Evolutionary conservation across 2,113 vertebrate species (phyloP).

Genomic region (Malurus melanocephalus): DNA sequence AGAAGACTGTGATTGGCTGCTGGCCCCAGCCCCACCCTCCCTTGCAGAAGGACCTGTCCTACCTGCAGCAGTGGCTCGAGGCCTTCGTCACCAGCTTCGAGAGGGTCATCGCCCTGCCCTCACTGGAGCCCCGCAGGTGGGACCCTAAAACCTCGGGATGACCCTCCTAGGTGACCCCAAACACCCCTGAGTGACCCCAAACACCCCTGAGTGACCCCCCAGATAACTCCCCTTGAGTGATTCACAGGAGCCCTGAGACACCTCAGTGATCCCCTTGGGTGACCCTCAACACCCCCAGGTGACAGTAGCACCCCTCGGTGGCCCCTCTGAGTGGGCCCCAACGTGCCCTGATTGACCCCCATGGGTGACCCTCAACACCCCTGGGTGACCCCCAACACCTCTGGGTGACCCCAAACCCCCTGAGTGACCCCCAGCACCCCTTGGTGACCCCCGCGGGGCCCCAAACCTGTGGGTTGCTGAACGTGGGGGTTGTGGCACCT

Average conservation of each 20-base stretch:
- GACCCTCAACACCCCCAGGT: not conserved
- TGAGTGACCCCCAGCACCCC: no score
- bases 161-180: not conserved
- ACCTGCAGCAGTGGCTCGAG: conserved; percentile 93
- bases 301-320: not conserved
- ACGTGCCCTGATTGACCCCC: no score
- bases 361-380: not conserved
- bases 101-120: conserved; percentile 85
- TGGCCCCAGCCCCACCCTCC: not conserved
- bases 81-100: conserved; percentile 87
- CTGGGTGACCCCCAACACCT: no score
- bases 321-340: no score
- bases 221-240: not conserved
- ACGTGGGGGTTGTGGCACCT: not conserved
- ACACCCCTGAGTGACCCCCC: no score
- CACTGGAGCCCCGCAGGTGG: conserved; percentile 87
- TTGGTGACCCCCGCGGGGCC: not conserved
- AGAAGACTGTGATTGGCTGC: not conserved
- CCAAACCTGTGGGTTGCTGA: not conserved
- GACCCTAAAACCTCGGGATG: fast-evolving
- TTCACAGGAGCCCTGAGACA: not conserved
- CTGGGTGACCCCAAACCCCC: not conserved
- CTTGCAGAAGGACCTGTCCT: conserved; percentile 87
- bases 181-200: fast-evolving
- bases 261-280: not conserved